phyloP scores from a whole-genome alignment of 2,888 invertebrate species.

The Lasioglossum morio region DNA sequence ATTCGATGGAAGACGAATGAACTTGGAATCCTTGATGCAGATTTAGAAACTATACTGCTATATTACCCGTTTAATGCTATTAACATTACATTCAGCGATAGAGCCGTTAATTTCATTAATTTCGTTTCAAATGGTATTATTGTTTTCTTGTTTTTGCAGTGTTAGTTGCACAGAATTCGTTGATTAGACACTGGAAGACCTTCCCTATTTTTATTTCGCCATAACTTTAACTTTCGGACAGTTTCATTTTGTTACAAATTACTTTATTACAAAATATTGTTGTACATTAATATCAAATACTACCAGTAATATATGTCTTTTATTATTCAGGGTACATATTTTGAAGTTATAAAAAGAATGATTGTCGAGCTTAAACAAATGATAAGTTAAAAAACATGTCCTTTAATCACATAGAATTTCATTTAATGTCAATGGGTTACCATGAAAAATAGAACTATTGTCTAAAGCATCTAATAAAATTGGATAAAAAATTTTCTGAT shows the following conservation, averaged over 20 bases:
- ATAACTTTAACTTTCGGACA: not conserved
- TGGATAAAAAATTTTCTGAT: not conserved
- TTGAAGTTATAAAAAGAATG: not conserved
- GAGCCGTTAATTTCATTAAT: not conserved
- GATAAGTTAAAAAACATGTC: not conserved
- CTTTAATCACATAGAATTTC: not conserved
- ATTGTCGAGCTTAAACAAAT: not conserved
- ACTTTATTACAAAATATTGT: no score
- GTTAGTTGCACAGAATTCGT: not conserved
- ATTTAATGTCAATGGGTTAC: not conserved
- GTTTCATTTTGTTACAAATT: not conserved
- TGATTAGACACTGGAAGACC: not conserved
- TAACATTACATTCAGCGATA: not conserved
- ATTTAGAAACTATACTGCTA: not conserved
- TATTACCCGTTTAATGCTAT: not conserved
- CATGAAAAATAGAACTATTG: not conserved
- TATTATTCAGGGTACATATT: not conserved
- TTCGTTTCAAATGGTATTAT: not conserved
- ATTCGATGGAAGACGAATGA: constrained; percentile 7
- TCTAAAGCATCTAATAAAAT: not conserved
- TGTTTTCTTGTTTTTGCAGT: not conserved
- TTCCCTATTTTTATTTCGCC: not conserved
- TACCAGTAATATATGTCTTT: not conserved
- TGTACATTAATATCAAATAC: no score
- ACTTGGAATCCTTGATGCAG: not conserved